Evolutionary conservation across 2,888 invertebrate genomes (phyloP), one percentile per base, ranked within the genome.

Genomic region (Notodonta dromedarius): DNA sequence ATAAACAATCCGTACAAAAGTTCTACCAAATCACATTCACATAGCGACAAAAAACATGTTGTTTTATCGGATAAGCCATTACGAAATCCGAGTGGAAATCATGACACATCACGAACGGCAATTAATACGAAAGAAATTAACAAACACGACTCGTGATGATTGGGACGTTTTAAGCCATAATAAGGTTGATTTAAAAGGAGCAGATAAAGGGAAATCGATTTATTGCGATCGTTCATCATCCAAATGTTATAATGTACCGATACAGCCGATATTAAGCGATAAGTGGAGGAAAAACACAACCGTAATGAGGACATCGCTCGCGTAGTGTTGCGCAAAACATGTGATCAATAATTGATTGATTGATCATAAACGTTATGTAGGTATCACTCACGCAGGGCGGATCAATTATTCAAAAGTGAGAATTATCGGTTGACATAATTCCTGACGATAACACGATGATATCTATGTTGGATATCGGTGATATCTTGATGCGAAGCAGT

Each of bases 291-390:
- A 88, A 86, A 86, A 81, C 76, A 84, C 74, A 77, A 75, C 67
- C 76, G 83, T 87, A 85, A 73, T 71, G 81, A 78, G 75, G 75
- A 56, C 84, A 84, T 73, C 77, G 72, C 57, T 67, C 73, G 77
- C n/a, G 24, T 13, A 44, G 35, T 44, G 44, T 87, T 86, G 84
- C 86, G 87, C 85, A 88, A 89, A 83, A 80, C 86, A 71, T 76
- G 72, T 75, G 82, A 79, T 77, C 82, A 85, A 84, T 83, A 84
- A 84, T 83, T 89, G 89, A 89, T 89, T 91, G 90, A 91, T 89
- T 87, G 85, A 84, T 87, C 80, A 75, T 65, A 69, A 70, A 69
- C 69, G 75, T 80, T 83, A 35, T 7, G 35, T n/a, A n/a, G n/a
- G n/a, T 35, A 35, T 24, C 24, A 82, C 78, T 83, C 85, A 86